Evolutionary conservation across 1,140 invertebrate species (phyloP), one percentile per base, ranked within the genome.

Genomic region (Drosophila pandora): DNA sequence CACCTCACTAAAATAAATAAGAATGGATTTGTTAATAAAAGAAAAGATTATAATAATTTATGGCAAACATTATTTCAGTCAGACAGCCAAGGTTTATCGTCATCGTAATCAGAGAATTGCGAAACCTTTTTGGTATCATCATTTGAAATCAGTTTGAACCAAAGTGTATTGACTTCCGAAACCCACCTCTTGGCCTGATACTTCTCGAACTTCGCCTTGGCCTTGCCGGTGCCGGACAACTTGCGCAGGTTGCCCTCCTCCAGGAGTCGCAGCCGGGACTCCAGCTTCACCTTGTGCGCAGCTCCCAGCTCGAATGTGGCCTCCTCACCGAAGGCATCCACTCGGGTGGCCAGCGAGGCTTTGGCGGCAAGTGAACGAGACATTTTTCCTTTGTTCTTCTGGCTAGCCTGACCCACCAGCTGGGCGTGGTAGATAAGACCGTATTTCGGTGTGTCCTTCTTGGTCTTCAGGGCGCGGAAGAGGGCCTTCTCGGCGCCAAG

Each of bases 371-470:
- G 93, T 95, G 99, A 99, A 87, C 99, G 93, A 0, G 98, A 98
- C 93, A 99, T 97, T 94, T 99, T 95, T 0, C 94, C 99, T 91
- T 99, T 99, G 64, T 97, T 95, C 91, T 97, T 97, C 0, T 94
- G 94, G 73, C 95, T 96, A 2, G 96, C 94, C 90, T 98, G 96
- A 2, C 97, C 97, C 28, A 99, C 95, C 6, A 99, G 92, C 76
- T 97, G 96, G 0, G 99, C 96, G 92, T 99, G 98, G 91, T 99
- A 99, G 71, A 99, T 99, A 2, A 99, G 93, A 94, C 99, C 99
- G 93, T 99, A 99, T 92, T 99, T 99, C 8, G 99, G 99, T 0
- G 99, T 99, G 84, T 99, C 97, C 83, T 98, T 97, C 88, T 98
- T 99, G 0, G 97, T 97, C 92, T 99, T 99, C 21, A 99, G 93